Conservation (phyloP, 2,888 invertebrate species). For the Dasypolia templi region DNA sequence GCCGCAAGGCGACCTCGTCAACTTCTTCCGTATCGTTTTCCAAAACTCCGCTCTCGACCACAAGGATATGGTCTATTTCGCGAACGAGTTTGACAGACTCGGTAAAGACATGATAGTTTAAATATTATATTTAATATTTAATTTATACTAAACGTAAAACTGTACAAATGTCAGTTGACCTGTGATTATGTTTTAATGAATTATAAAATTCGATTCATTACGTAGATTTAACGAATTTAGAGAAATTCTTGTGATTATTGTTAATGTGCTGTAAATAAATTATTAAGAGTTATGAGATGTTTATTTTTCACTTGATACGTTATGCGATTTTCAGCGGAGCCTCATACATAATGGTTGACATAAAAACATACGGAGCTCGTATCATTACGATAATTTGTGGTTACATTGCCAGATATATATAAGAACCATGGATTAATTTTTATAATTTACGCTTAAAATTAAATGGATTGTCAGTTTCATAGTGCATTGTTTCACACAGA, state of each 20-base stretch:
- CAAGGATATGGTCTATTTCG: slow-evolving; percentile 96
- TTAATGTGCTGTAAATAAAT: slow-evolving; percentile 64
- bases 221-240: slow-evolving; percentile 56
- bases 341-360: slow-evolving; percentile 30
- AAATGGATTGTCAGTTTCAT: not conserved
- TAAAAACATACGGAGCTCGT: slow-evolving; percentile 6
- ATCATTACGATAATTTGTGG: slow-evolving; percentile 27
- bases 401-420: not conserved
- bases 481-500: slow-evolving; percentile 1
- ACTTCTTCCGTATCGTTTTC: slow-evolving; percentile 98
- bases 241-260: slow-evolving; percentile 41
- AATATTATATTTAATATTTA: slow-evolving; percentile 60
- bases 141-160: slow-evolving; percentile 61
- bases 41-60: slow-evolving; percentile 96
- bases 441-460: slow-evolving; percentile 1
- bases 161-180: slow-evolving; percentile 72
- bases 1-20: slow-evolving; percentile 95
- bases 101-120: slow-evolving; percentile 91
- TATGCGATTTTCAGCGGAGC: slow-evolving; percentile 1
- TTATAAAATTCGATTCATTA: slow-evolving; percentile 52
- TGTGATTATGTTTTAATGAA: slow-evolving; percentile 79
- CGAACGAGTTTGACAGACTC: slow-evolving; percentile 96
- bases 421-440: slow-evolving; percentile 2
- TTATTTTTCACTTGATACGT: slow-evolving; percentile 16
- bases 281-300: slow-evolving; percentile 34